Percentiles rank a stretch among this genome's conserved stretches.
These are phyloP conservation scores for Zelostemma sp. DNA, from an alignment of 1,140 invertebrate species.

Conservation along the genomic window DNA sequence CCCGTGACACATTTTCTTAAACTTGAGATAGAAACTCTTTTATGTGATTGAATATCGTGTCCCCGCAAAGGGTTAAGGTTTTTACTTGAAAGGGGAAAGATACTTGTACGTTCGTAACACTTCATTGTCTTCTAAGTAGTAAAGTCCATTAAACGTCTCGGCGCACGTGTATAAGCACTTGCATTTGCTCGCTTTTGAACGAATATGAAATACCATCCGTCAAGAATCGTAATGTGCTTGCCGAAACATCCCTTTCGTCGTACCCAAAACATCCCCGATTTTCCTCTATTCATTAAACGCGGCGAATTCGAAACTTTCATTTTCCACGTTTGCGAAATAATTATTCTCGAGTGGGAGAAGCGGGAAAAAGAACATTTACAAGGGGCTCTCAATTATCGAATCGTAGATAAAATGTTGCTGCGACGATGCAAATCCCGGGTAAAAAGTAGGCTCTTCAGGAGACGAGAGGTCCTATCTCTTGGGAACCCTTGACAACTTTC, in stretches of 20 bases:
- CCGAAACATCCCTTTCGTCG: no score
- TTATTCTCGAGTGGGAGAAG: no score
- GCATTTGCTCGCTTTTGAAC: constrained; percentile 14
- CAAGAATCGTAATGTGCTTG: constrained; percentile 25
- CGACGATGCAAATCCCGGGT: constrained; percentile 17
- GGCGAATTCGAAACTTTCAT: no score
- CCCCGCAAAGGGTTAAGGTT: constrained; percentile 54
- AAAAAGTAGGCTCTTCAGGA: constrained; percentile 25
- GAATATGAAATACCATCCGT: constrained; percentile 24
- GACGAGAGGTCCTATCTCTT: constrained; percentile 22
- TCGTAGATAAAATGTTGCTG: constrained; percentile 5
- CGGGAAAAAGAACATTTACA: no score
- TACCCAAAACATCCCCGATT: no score
- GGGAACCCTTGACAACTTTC: constrained; percentile 48
- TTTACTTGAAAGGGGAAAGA: constrained; percentile 59
- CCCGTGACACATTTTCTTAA: constrained; percentile 1
- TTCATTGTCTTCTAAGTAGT: constrained; percentile 69
- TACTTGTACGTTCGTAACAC: constrained; percentile 54
- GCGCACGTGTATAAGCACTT: constrained; percentile 36
- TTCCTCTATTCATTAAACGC: no score
- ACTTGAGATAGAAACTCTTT: not conserved
- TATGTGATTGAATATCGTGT: constrained; percentile 18
- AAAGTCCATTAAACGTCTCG: constrained; percentile 67
- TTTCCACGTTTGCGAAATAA: no score
- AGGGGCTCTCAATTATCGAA: no score